A percentile compares a stretch with the other conserved stretches of the same genome.
These are phyloP conservation scores for Drosophila yooni DNA, from an alignment of 2,888 invertebrate genomes.

Conservation along the genomic window DNA sequence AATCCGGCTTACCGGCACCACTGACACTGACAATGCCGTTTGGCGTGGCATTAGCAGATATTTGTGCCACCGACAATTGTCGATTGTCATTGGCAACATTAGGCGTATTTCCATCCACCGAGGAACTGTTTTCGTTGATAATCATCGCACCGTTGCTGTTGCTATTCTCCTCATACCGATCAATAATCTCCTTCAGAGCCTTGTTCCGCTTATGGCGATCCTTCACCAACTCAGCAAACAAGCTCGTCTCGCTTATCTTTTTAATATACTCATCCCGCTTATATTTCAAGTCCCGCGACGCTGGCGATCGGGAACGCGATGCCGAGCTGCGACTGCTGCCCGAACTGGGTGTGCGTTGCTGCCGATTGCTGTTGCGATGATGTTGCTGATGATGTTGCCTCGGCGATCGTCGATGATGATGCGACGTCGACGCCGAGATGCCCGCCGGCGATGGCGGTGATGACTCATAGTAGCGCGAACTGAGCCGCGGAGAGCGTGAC, in stretches of 20 bases:
- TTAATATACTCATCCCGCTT: slow-evolving; percentile 89
- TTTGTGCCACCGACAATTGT: slow-evolving; percentile 42
- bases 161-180: slow-evolving; percentile 87
- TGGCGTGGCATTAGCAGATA: slow-evolving; percentile 53
- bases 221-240: slow-evolving; percentile 95
- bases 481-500: slow-evolving; percentile 81
- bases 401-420: slow-evolving; percentile 72
- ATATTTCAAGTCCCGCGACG: slow-evolving; percentile 79
- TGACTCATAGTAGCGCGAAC: slow-evolving; percentile 82
- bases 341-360: slow-evolving; percentile 74
- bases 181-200: slow-evolving; percentile 89
- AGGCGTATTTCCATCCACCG: slow-evolving; percentile 80
- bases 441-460: slow-evolving; percentile 84
- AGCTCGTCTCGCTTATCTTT: slow-evolving; percentile 94
- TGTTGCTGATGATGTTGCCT: slow-evolving; percentile 64
- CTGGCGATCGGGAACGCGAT: slow-evolving; percentile 85
- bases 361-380: slow-evolving; percentile 52
- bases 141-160: slow-evolving; percentile 83
- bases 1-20: slow-evolving; percentile 70
- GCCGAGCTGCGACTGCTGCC: slow-evolving; percentile 65
- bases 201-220: slow-evolving; percentile 93
- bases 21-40: slow-evolving; percentile 64
- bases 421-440: slow-evolving; percentile 55
- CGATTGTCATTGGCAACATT: slow-evolving; percentile 50
- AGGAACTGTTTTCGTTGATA: slow-evolving; percentile 84